These are phyloP conservation scores for Chromobotia macracanthus DNA, from an alignment of 2,797 vertebrate species.

Conservation along the genomic window DNA sequence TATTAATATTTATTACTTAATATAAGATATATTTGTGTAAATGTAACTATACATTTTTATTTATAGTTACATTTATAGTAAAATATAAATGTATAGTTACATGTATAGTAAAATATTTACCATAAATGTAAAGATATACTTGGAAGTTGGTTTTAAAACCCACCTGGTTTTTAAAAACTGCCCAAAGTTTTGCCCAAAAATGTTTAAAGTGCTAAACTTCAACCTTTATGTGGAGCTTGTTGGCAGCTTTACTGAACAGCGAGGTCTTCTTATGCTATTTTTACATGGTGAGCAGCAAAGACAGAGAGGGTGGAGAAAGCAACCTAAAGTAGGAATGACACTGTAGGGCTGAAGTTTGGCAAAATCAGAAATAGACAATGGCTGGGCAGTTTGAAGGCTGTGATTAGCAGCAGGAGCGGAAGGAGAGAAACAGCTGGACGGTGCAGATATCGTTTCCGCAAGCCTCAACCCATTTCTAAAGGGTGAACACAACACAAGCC, in stretches of 20 bases:
- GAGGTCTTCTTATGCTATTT: constrained; percentile 36
- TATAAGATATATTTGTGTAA: no score
- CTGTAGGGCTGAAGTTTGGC: constrained; percentile 41
- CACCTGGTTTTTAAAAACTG: no score
- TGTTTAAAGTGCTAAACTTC: background rate
- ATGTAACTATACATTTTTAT: no score
- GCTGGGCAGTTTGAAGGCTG: constrained; percentile 66
- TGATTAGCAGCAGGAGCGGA: constrained; percentile 70
- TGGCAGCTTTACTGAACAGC: constrained; percentile 17
- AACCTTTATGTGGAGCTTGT: constrained; percentile 23
- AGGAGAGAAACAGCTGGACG: constrained; percentile 73
- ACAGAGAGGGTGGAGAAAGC: background rate
- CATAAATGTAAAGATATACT: no score
- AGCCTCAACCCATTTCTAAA: constrained; percentile 67
- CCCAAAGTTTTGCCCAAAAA: no score
- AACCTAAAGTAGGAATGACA: constrained; percentile 42
- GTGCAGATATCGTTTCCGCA: constrained; percentile 78
- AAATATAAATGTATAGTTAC: no score
- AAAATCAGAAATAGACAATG: constrained; percentile 53
- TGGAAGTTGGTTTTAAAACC: no score
- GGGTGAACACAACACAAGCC: constrained; percentile 76
- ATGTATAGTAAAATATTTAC: no score
- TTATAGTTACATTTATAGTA: no score
- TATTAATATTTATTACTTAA: no score
- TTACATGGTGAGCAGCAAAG: constrained; percentile 2